These are phyloP conservation scores for Oryctolagus cuniculus DNA, from an alignment of 2,113 vertebrate genomes.

Conservation along the genomic window DNA sequence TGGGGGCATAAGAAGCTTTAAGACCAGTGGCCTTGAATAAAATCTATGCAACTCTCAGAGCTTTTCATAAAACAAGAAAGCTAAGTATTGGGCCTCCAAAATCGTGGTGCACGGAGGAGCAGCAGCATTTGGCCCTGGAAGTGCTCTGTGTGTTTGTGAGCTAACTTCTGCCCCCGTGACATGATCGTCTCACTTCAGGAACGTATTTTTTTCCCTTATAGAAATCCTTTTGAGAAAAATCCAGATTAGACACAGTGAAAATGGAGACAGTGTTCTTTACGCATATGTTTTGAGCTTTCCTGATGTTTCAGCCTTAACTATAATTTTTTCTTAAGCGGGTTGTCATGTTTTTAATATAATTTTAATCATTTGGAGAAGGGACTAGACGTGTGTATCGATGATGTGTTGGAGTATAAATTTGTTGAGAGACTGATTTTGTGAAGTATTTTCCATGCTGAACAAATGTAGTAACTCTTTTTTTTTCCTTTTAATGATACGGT, in stretches of 20 bases:
- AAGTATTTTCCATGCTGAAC: conserved; percentile 32
- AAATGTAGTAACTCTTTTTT: background rate
- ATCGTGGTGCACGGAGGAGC: background rate
- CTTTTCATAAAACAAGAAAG: conserved; percentile 32
- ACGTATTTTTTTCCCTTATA: background rate
- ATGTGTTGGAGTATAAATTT: background rate
- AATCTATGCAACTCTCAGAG: background rate
- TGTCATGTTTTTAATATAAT: conserved; percentile 47
- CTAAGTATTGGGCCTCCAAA: background rate
- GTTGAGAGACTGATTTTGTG: conserved; percentile 50
- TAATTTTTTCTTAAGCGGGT: background rate
- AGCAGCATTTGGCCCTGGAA: background rate
- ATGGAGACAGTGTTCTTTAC: background rate
- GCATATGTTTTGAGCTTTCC: background rate
- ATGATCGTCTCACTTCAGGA: background rate
- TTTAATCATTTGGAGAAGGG: conserved; percentile 53
- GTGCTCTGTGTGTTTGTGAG: background rate
- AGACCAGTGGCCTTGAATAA: conserved; percentile 43
- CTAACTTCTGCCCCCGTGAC: background rate
- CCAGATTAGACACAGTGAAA: conserved; percentile 29
- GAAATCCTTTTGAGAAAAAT: conserved; percentile 1
- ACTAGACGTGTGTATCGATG: background rate
- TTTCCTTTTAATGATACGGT: background rate
- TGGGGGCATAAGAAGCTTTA: background rate
- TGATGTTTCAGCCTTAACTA: background rate